Evolutionary conservation across 2,888 invertebrate genomes (phyloP).

Genomic region (Nowickia ferox): DNA sequence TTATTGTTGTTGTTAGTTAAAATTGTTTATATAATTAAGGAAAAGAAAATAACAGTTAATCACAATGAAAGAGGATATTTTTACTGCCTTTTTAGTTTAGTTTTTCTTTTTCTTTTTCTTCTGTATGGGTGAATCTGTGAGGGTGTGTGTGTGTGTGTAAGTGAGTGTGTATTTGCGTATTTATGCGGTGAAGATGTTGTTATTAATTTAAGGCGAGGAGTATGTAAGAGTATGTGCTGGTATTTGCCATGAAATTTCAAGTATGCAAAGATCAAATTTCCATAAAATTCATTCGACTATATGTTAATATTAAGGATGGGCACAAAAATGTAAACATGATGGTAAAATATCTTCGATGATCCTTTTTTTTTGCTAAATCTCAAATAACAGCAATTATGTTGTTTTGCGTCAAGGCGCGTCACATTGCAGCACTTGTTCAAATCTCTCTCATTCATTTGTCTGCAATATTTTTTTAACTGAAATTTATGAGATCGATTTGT

Average conservation of each 20-base stretch:
- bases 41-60: constrained; percentile 66
- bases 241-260: constrained; percentile 53
- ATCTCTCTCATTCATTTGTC: constrained; percentile 1
- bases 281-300: constrained; percentile 57
- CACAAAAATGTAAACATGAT: constrained; percentile 10
- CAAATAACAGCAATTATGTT: constrained; percentile 20
- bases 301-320: constrained; percentile 21
- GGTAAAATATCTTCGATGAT: background rate
- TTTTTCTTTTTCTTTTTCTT: no score
- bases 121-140: no score
- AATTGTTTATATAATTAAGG: constrained; percentile 69
- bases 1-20: constrained; percentile 51
- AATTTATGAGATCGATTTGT: constrained; percentile 46
- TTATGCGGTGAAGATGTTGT: background rate
- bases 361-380: constrained; percentile 17
- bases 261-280: constrained; percentile 66
- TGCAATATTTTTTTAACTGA: constrained; percentile 30
- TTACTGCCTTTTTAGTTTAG: constrained; percentile 11
- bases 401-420: constrained; percentile 56
- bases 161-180: background rate
- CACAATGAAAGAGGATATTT: constrained; percentile 69
- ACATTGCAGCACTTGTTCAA: constrained; percentile 63
- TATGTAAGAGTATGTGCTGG: background rate
- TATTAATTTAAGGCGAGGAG: constrained; percentile 44
- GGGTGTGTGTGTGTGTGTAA: background rate